Evolutionary conservation across 2,888 invertebrate species (phyloP).

Genomic region (Hofmannophila pseudospretella): DNA sequence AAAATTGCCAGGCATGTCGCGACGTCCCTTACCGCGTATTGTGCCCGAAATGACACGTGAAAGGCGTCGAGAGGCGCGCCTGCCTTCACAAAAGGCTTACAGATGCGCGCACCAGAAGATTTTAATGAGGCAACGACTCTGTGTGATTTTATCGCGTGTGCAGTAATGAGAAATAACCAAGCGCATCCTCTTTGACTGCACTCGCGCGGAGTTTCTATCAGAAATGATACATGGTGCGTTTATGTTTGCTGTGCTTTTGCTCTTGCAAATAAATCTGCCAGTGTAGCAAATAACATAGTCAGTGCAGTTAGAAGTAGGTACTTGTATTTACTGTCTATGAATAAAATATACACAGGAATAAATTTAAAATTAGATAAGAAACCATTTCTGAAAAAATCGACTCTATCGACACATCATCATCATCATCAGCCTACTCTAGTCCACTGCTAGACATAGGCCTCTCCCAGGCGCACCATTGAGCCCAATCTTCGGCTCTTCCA

Average conservation of each 20-base stretch:
- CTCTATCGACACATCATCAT: no score
- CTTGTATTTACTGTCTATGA: no score
- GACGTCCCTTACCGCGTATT: slow-evolving; percentile 52
- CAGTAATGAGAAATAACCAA: slow-evolving; percentile 76
- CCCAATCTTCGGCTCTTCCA: no score
- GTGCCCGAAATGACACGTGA: slow-evolving; percentile 75
- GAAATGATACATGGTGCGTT: slow-evolving; percentile 51
- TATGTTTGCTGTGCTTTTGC: slow-evolving; percentile 3
- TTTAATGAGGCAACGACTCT: slow-evolving; percentile 78
- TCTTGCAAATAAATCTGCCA: no score
- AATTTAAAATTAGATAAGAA: no score
- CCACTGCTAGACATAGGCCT: no score
- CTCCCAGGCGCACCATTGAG: no score
- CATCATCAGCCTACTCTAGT: no score
- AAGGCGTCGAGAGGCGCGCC: slow-evolving; percentile 70
- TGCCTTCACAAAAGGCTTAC: slow-evolving; percentile 74
- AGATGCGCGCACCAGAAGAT: slow-evolving; percentile 77
- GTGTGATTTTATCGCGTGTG: slow-evolving; percentile 76
- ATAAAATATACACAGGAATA: no score
- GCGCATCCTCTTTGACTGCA: slow-evolving; percentile 72
- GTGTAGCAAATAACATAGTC: no score
- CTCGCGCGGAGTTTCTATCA: slow-evolving; percentile 46
- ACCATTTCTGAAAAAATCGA: no score
- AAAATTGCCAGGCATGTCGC: slow-evolving; percentile 49
- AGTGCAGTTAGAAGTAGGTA: no score